Percentiles rank a stretch among this genome's conserved stretches.
These are phyloP conservation scores for Protula sp. DNA, from an alignment of 2,888 invertebrate species.

Conservation along the genomic window DNA sequence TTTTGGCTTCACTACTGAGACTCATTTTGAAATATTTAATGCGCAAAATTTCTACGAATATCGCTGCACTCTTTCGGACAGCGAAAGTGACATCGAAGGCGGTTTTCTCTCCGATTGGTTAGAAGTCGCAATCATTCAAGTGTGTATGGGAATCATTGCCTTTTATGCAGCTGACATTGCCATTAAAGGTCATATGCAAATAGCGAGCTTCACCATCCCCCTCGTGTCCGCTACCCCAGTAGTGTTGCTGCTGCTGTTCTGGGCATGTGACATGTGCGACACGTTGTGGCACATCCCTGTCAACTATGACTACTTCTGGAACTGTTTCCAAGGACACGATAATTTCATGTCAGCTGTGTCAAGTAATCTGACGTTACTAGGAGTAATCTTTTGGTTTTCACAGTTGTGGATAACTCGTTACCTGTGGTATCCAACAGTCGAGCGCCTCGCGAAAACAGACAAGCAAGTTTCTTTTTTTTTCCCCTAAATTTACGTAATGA, in stretches of 20 bases:
- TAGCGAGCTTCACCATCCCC: slow-evolving; percentile 9
- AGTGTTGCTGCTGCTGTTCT: slow-evolving; percentile 3
- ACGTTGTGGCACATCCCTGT: neutral
- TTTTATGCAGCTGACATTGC: neutral
- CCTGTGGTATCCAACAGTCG: slow-evolving; percentile 39
- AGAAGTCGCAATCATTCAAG: neutral
- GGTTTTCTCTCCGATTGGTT: neutral
- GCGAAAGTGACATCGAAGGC: neutral
- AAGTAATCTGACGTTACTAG: neutral
- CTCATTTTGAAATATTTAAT: no score
- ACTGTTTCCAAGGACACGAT: neutral
- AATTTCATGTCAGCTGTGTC: neutral
- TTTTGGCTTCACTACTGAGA: neutral
- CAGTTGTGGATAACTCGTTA: slow-evolving; percentile 42
- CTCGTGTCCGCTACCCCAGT: slow-evolving; percentile 11
- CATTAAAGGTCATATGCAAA: slow-evolving; percentile 1
- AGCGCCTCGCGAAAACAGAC: slow-evolving; percentile 41
- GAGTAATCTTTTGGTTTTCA: slow-evolving; percentile 29
- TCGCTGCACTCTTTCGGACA: neutral
- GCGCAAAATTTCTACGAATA: no score
- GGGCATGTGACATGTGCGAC: slow-evolving; percentile 12
- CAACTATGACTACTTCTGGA: neutral
- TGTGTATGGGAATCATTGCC: neutral
- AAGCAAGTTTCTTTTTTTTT: no score
- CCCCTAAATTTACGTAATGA: neutral